Conservation (phyloP, 2,888 invertebrate genomes). For the Crematogaster levior region DNA sequence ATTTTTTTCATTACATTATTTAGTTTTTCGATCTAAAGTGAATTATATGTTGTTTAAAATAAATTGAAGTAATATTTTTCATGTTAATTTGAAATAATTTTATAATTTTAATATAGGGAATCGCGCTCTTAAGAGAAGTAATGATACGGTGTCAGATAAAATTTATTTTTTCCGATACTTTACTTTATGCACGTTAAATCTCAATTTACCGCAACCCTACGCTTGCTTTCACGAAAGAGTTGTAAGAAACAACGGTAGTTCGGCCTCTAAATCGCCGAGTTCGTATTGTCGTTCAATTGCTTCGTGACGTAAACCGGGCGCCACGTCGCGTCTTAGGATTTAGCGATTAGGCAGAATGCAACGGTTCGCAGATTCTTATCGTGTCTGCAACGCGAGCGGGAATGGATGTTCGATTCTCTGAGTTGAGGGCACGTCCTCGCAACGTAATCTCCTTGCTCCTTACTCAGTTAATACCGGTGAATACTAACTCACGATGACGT, state of each 20-base stretch:
- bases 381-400: constrained; percentile 39
- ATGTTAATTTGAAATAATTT: not conserved
- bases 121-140: too few relatives aligned
- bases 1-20: not conserved
- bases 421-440: constrained; percentile 40
- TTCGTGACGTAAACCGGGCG: constrained; percentile 58
- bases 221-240: constrained; percentile 44
- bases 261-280: constrained; percentile 58
- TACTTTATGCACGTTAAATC: constrained; percentile 10
- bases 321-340: constrained; percentile 54
- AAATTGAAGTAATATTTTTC: not conserved
- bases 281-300: constrained; percentile 55
- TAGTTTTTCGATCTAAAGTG: not conserved
- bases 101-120: too few relatives aligned
- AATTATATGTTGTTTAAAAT: not conserved
- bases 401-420: constrained; percentile 52
- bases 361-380: constrained; percentile 73
- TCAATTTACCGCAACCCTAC: not conserved
- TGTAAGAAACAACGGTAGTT: constrained; percentile 62
- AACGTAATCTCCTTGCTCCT: not conserved
- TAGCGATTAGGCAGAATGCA: constrained; percentile 72
- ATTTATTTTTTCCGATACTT: not conserved
- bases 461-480: not conserved
- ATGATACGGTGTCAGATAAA: not conserved
- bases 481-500: constrained; percentile 23